phyloP scores from a whole-genome alignment of 1,140 invertebrate genomes.

The Ectropis grisescens region DNA sequence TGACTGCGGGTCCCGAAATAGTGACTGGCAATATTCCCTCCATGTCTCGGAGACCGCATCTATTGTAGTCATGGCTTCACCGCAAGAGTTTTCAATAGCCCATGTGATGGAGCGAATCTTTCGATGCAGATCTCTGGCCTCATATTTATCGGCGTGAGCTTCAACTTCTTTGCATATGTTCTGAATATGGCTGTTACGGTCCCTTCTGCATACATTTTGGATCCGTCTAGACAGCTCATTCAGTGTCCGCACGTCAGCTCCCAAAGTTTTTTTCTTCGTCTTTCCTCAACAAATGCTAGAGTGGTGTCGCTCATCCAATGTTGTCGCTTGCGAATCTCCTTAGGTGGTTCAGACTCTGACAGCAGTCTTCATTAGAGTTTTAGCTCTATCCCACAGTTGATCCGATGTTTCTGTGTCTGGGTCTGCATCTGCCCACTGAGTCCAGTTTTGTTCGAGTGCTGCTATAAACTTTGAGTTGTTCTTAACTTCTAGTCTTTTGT shows the following conservation, averaged over 20 bases:
- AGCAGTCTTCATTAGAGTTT: neutral
- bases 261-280: slow-evolving; percentile 4
- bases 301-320: slow-evolving; percentile 7
- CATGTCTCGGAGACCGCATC: slow-evolving; percentile 11
- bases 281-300: slow-evolving; percentile 6
- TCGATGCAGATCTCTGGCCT: slow-evolving; percentile 2
- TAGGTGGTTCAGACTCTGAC: neutral
- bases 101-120: slow-evolving; percentile 3
- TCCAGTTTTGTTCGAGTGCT: neutral
- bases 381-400: neutral
- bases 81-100: neutral
- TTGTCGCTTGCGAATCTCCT: slow-evolving; percentile 1
- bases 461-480: neutral
- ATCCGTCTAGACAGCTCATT: slow-evolving; percentile 1
- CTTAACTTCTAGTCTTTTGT: slow-evolving; percentile 3
- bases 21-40: slow-evolving; percentile 15
- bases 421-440: neutral
- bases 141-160: slow-evolving; percentile 5
- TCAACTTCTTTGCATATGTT: slow-evolving; percentile 12
- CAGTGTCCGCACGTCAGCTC: neutral
- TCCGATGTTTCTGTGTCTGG: neutral
- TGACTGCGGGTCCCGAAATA: slow-evolving; percentile 15
- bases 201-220: slow-evolving; percentile 3
- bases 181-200: slow-evolving; percentile 3
- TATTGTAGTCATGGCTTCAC: slow-evolving; percentile 12